A percentile compares a stretch with the other conserved stretches of the same genome.
These are phyloP conservation scores for Orthonychiurus folsomi DNA, from an alignment of 2,888 invertebrate genomes.

Conservation along the genomic window DNA sequence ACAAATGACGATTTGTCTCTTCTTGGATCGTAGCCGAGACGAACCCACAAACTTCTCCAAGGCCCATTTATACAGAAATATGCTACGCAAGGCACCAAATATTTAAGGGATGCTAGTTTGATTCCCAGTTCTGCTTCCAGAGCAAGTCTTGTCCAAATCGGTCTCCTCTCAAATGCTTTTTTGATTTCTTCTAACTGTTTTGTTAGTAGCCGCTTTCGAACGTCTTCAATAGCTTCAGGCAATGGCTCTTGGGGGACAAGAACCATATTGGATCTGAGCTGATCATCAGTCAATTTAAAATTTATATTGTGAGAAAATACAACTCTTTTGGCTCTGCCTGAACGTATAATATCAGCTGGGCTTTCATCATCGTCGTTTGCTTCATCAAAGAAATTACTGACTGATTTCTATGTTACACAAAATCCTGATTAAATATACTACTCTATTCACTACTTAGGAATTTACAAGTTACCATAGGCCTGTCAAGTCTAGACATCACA, in stretches of 20 bases:
- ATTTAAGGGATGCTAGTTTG: slow-evolving; percentile 57
- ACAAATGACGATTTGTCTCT: slow-evolving; percentile 65
- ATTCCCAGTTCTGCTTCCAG: slow-evolving; percentile 58
- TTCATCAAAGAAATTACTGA: background rate
- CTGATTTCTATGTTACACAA: background rate
- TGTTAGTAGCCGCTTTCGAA: slow-evolving; percentile 24
- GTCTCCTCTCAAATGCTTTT: slow-evolving; percentile 65
- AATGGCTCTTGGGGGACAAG: slow-evolving; percentile 28
- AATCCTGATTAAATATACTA: background rate
- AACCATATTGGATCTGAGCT: slow-evolving; percentile 7
- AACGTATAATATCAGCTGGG: background rate
- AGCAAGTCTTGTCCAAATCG: slow-evolving; percentile 79
- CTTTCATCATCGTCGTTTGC: background rate
- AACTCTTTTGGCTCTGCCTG: slow-evolving; percentile 24
- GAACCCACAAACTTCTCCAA: slow-evolving; percentile 85
- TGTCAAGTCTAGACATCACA: slow-evolving; percentile 32
- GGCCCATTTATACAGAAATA: slow-evolving; percentile 83
- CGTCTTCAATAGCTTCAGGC: slow-evolving; percentile 28
- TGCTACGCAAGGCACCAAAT: slow-evolving; percentile 70
- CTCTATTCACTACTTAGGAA: background rate
- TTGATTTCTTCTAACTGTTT: slow-evolving; percentile 23
- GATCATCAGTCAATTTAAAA: slow-evolving; percentile 17
- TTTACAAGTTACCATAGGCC: slow-evolving; percentile 25
- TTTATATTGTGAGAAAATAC: slow-evolving; percentile 27
- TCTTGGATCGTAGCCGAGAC: slow-evolving; percentile 84